Evolutionary conservation across 1,140 invertebrate species (phyloP).

Genomic region (Limonius californicus): DNA sequence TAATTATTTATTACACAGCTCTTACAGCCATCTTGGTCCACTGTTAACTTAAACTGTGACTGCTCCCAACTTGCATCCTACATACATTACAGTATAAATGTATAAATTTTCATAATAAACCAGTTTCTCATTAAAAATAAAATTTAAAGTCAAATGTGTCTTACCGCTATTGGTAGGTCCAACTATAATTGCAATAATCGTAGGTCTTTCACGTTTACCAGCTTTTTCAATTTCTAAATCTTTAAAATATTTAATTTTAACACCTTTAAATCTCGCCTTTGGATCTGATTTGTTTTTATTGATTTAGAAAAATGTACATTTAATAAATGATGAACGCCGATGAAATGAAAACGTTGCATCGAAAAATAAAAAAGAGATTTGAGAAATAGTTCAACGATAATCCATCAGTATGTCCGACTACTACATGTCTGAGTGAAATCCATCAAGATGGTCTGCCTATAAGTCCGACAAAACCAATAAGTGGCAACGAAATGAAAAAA

Average conservation of each 20-base stretch:
- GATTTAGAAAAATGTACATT: too few species aligned
- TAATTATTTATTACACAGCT: too few species aligned
- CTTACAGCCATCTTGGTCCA: too few species aligned
- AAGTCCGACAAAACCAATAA: background rate
- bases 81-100: too few species aligned
- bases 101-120: background rate
- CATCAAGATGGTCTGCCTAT: background rate
- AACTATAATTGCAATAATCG: background rate
- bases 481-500: background rate
- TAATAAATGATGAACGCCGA: background rate
- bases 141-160: too few species aligned
- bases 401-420: too few species aligned
- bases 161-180: background rate
- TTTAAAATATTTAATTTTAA: background rate
- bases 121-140: too few species aligned
- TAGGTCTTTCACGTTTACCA: too few species aligned
- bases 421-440: background rate
- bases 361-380: background rate
- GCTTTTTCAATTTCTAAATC: background rate
- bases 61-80: too few species aligned
- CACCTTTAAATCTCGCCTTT: background rate
- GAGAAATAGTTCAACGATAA: background rate
- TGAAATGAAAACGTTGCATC: background rate
- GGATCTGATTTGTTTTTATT: background rate
- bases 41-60: background rate